Conservation (phyloP, 1,140 invertebrate genomes). For the Diorhabda sublineata region DNA sequence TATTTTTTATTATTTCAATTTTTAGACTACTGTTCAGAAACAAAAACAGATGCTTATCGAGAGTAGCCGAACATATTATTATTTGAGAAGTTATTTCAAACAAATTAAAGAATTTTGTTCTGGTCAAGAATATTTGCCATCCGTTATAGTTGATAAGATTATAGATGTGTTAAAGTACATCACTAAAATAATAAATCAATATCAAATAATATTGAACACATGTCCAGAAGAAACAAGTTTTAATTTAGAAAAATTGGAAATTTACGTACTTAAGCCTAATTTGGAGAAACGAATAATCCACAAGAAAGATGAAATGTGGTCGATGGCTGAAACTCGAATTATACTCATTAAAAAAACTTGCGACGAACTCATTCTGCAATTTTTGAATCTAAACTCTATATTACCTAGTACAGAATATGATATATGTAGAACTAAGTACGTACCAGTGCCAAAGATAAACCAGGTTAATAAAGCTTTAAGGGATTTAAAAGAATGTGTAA, state of each 20-base stretch:
- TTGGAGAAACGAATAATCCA: slow-evolving; percentile 39
- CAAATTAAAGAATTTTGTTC: slow-evolving; percentile 49
- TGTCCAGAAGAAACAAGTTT: slow-evolving; percentile 53
- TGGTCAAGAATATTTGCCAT: slow-evolving; percentile 31
- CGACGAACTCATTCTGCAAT: slow-evolving; percentile 47
- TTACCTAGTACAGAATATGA: slow-evolving; percentile 28
- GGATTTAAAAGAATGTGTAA: slow-evolving; percentile 44
- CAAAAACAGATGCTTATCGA: slow-evolving; percentile 53
- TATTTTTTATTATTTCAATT: slow-evolving; percentile 22
- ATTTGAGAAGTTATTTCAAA: slow-evolving; percentile 45
- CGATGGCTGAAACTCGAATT: slow-evolving; percentile 46
- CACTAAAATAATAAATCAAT: slow-evolving; percentile 54
- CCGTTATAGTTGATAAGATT: slow-evolving; percentile 45
- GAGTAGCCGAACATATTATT: slow-evolving; percentile 49
- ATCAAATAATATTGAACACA: slow-evolving; percentile 56
- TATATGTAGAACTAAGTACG: slow-evolving; percentile 12
- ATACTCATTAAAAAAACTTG: slow-evolving; percentile 45
- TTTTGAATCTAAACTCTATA: slow-evolving; percentile 44
- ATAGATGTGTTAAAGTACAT: slow-evolving; percentile 51
- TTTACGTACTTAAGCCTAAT: slow-evolving; percentile 46
- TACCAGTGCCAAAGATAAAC: slow-evolving; percentile 22
- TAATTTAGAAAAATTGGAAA: slow-evolving; percentile 45
- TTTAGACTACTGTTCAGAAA: slow-evolving; percentile 50
- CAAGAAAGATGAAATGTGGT: slow-evolving; percentile 53
- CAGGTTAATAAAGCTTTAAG: slow-evolving; percentile 31